These are phyloP conservation scores for Molossus alvarezi DNA, from an alignment of 2,797 vertebrate species.

Conservation along the genomic window DNA sequence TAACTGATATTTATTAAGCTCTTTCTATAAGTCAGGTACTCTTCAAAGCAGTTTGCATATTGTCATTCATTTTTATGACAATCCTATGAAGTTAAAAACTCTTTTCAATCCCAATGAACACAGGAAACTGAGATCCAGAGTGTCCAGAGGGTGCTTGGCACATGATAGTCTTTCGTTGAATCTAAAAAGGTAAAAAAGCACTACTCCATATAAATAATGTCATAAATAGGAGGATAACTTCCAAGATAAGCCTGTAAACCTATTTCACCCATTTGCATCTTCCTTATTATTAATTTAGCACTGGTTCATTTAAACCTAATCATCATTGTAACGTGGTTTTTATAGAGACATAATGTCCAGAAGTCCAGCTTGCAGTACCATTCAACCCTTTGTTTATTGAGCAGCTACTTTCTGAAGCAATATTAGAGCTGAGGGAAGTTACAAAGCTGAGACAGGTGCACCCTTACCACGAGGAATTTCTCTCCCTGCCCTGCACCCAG, in stretches of 20 bases:
- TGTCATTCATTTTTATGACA: background rate
- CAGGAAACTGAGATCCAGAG: background rate
- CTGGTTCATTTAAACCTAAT: background rate
- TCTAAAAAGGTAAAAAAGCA: conserved; percentile 19
- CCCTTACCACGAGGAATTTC: background rate
- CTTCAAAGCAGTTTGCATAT: conserved; percentile 6
- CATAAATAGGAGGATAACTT: background rate
- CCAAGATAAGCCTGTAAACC: background rate
- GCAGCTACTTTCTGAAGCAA: background rate
- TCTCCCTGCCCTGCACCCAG: background rate
- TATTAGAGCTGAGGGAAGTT: background rate
- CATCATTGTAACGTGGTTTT: background rate
- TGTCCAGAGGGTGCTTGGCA: background rate
- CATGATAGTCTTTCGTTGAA: background rate
- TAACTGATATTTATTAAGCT: conserved; percentile 29
- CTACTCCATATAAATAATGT: conserved; percentile 17
- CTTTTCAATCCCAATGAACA: background rate
- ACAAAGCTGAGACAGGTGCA: background rate
- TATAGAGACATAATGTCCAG: background rate
- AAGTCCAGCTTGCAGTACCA: background rate
- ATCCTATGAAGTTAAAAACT: background rate
- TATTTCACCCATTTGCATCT: background rate
- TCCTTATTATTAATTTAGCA: background rate
- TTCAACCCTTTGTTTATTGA: background rate
- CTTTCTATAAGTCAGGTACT: background rate